A percentile compares a stretch with the other conserved stretches of the same genome.
Conservation (phyloP, 1,140 invertebrate genomes). For the Drosophila tsacasi region DNA sequence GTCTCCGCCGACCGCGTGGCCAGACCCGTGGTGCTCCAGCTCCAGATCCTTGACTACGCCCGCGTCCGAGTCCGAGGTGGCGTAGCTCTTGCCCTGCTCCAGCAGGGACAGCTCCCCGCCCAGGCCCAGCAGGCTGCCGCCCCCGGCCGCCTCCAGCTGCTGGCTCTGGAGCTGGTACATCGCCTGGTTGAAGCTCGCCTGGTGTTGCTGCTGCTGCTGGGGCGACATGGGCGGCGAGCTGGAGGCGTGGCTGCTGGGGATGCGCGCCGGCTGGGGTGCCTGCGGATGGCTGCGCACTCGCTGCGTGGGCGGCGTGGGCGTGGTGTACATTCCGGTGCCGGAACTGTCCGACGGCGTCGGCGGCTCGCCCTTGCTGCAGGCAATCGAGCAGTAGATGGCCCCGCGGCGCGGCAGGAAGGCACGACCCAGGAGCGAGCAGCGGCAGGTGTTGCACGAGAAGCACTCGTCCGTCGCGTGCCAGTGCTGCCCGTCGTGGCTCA, state of each 20-base stretch:
- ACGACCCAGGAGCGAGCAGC: slow-evolving; percentile 95
- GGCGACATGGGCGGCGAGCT: slow-evolving; percentile 84
- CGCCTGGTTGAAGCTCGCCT: slow-evolving; percentile 80
- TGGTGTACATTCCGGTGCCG: slow-evolving; percentile 86
- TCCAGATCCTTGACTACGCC: slow-evolving; percentile 80
- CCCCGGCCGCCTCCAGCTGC: slow-evolving; percentile 69
- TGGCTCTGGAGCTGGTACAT: slow-evolving; percentile 84
- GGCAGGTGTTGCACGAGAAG: slow-evolving; percentile 97
- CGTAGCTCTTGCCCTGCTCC: slow-evolving; percentile 64
- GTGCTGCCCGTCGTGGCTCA: slow-evolving; percentile 98
- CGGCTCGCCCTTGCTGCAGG: slow-evolving; percentile 95
- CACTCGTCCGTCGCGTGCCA: slow-evolving; percentile 99
- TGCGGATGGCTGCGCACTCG: slow-evolving; percentile 84
- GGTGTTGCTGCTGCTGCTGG: slow-evolving; percentile 81
- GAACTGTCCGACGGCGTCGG: slow-evolving; percentile 92
- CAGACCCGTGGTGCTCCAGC: slow-evolving; percentile 64
- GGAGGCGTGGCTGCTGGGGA: slow-evolving; percentile 80
- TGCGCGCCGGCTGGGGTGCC: slow-evolving; percentile 51
- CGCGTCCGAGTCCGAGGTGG: slow-evolving; percentile 77
- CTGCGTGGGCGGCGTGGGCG: slow-evolving; percentile 86
- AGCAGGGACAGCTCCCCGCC: slow-evolving; percentile 45
- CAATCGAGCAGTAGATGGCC: slow-evolving; percentile 97
- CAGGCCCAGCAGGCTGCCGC: slow-evolving; percentile 33
- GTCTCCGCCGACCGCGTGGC: slow-evolving; percentile 44
- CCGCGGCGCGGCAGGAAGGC: slow-evolving; percentile 97